These are phyloP conservation scores for Bolinopsis microptera DNA, from an alignment of 37 sponge, comb jelly and placozoan genomes.

Conservation along the genomic window DNA sequence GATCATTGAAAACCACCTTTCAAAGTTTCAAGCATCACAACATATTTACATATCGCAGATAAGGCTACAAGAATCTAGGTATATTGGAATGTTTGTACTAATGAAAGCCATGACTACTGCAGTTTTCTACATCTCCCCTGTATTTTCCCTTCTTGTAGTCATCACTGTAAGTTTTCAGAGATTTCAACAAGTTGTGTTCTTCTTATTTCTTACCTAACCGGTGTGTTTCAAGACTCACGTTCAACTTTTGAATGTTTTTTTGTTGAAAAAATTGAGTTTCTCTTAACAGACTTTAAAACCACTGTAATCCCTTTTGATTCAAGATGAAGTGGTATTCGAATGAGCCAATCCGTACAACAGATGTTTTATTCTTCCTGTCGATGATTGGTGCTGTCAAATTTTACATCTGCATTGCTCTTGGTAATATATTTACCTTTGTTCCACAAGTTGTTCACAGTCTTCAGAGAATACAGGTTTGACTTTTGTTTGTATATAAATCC, in stretches of 20 bases:
- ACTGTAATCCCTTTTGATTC: no score
- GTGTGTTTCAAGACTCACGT: no score
- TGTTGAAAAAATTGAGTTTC: no score
- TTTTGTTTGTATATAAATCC: no score
- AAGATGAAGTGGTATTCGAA: background rate
- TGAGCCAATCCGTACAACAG: background rate
- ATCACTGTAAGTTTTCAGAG: background rate
- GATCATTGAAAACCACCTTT: no score
- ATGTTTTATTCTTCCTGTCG: constrained; percentile 17
- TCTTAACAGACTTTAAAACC: no score
- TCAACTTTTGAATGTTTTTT: no score
- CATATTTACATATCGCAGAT: no score
- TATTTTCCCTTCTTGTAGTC: background rate
- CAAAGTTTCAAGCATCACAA: no score
- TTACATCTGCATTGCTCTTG: constrained; percentile 53
- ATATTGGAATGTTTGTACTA: background rate
- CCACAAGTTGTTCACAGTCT: constrained; percentile 56
- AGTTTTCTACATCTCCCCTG: background rate
- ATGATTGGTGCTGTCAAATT: background rate
- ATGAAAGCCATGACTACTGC: background rate
- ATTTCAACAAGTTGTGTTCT: background rate
- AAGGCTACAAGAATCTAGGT: background rate
- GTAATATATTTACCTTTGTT: constrained; percentile 27
- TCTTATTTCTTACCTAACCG: no score
- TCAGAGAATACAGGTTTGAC: constrained; percentile 5